phyloP scores from a whole-genome alignment of 2,113 vertebrate species.

The Pterophyllum scalare region DNA sequence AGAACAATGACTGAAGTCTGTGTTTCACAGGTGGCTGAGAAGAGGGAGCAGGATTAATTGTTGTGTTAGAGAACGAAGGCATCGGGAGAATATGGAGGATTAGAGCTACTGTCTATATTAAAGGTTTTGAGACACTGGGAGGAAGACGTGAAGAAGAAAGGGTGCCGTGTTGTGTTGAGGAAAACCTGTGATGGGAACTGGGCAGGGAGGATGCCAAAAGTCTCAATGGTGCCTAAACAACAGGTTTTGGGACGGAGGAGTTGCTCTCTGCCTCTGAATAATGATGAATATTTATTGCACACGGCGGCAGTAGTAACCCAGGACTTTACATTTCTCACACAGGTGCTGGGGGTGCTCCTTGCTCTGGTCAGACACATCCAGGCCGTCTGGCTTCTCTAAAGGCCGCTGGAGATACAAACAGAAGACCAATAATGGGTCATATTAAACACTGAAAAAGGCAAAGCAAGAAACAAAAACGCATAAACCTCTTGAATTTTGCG shows the following conservation, averaged over 20 bases:
- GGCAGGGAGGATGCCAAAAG: conserved; percentile 20
- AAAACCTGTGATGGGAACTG: conserved; percentile 4
- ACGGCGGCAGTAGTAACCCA: conserved; percentile 99
- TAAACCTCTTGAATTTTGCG: conserved; percentile 21
- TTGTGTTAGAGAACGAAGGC: not conserved
- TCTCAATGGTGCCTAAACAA: conserved; percentile 28
- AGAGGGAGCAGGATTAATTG: not conserved
- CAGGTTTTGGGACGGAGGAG: conserved; percentile 22
- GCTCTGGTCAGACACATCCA: conserved; percentile 99
- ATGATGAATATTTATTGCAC: conserved; percentile 89
- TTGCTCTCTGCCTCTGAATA: conserved; percentile 40
- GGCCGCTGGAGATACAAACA: conserved; percentile 85
- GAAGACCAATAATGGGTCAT: conserved; percentile 38
- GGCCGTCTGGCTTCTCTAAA: conserved; percentile 96
- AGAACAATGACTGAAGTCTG: conserved; percentile 7
- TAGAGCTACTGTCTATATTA: conserved; percentile 16
- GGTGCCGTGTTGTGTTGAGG: conserved; percentile 5
- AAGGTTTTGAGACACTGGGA: conserved; percentile 13
- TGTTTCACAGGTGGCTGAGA: not conserved
- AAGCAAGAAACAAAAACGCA: conserved; percentile 22
- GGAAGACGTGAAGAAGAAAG: conserved; percentile 21
- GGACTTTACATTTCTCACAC: conserved; percentile 99
- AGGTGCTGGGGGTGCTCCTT: conserved; percentile 99
- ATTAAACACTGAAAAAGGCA: conserved; percentile 14
- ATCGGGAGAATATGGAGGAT: not conserved